Evolutionary conservation across 1,140 invertebrate genomes (phyloP).

Genomic region (Drosophila pseudoobscura): DNA sequence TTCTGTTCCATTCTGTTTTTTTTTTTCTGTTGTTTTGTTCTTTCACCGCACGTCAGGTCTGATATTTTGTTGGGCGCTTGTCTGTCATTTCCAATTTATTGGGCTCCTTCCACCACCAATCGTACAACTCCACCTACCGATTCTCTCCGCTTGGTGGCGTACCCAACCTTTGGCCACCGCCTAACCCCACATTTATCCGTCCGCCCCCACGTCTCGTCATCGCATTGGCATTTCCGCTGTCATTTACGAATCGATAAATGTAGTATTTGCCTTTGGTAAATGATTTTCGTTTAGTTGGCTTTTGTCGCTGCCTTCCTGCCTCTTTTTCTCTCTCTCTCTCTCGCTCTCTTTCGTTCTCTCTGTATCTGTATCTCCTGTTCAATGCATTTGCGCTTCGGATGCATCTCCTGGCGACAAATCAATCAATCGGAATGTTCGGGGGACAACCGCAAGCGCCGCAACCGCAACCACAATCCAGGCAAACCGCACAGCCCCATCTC

Average conservation of each 20-base stretch:
- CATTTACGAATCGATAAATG: slow-evolving; percentile 75
- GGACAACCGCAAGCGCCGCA: slow-evolving; percentile 21
- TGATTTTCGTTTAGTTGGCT: slow-evolving; percentile 48
- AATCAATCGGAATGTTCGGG: slow-evolving; percentile 25
- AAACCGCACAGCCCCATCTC: not conserved
- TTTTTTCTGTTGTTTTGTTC: slow-evolving; percentile 16
- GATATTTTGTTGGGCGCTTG: slow-evolving; percentile 71
- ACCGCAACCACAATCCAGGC: slow-evolving; percentile 28
- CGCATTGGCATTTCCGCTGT: slow-evolving; percentile 69
- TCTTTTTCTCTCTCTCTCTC: not conserved
- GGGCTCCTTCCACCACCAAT: not conserved
- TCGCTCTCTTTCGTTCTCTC: not conserved
- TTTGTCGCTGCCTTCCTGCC: slow-evolving; percentile 5
- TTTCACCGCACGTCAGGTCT: slow-evolving; percentile 44
- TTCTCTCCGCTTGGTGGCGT: not conserved
- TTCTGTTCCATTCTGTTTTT: slow-evolving; percentile 4
- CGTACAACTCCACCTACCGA: too few species aligned
- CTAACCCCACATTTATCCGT: slow-evolving; percentile 2
- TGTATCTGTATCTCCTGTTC: not conserved
- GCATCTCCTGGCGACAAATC: slow-evolving; percentile 21
- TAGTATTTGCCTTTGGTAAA: slow-evolving; percentile 71
- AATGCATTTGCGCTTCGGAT: too few species aligned
- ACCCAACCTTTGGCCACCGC: not conserved
- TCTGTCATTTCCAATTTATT: slow-evolving; percentile 75
- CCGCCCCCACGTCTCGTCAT: slow-evolving; percentile 9